Conservation (phyloP, 1,140 invertebrate genomes). For the Achroia grisella region DNA sequence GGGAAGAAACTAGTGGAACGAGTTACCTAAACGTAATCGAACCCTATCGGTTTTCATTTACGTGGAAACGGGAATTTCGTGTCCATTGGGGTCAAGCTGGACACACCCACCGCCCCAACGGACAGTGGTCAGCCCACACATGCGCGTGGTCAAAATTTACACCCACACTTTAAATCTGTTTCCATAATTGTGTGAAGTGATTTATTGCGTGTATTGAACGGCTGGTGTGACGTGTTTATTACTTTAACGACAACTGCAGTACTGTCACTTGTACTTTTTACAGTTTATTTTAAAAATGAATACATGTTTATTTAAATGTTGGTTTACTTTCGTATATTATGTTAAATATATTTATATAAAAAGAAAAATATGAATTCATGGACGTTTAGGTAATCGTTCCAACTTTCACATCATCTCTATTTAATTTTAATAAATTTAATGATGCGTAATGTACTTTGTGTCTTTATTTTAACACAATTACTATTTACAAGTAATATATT, state of each 20-base stretch:
- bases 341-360: too few species aligned
- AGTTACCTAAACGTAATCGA: conserved; percentile 15
- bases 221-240: neutral
- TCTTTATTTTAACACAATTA: too few species aligned
- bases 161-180: conserved; percentile 30
- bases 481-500: too few species aligned
- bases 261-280: neutral
- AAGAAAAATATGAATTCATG: too few species aligned
- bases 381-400: too few species aligned
- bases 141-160: conserved; percentile 43
- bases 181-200: conserved; percentile 17
- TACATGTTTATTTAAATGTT: too few species aligned
- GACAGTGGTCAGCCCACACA: conserved; percentile 61
- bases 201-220: conserved; percentile 25
- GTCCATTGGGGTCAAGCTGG: conserved; percentile 21
- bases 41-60: conserved; percentile 19
- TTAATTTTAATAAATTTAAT: too few species aligned
- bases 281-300: neutral
- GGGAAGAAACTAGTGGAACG: too few species aligned
- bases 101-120: conserved; percentile 51
- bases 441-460: too few species aligned
- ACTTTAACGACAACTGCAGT: neutral
- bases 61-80: conserved; percentile 9
- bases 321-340: too few species aligned
- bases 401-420: too few species aligned